phyloP scores from a whole-genome alignment of 1,140 invertebrate species.

The Eulimnadia texana region DNA sequence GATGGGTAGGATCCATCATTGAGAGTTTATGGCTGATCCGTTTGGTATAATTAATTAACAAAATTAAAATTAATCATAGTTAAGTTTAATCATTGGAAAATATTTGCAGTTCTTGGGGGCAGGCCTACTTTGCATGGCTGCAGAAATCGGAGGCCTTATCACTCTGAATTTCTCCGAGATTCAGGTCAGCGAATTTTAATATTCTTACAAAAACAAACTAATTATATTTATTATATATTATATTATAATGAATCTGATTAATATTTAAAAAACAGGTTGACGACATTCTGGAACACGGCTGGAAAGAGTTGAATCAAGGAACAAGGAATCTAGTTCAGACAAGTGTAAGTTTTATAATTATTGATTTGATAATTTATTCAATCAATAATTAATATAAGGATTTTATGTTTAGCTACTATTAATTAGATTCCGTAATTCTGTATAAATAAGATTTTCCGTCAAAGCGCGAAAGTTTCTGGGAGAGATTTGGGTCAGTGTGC shows the following conservation, averaged over 20 bases:
- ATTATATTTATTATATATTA: too few species aligned
- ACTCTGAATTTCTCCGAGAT: constrained; percentile 28
- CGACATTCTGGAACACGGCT: constrained; percentile 30
- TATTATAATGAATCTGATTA: too few species aligned
- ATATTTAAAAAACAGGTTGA: constrained; percentile 24
- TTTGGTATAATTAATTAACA: constrained; percentile 21
- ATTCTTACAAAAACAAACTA: too few species aligned
- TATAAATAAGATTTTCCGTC: too few species aligned
- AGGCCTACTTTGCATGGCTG: constrained; percentile 27
- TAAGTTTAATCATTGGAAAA: not conserved
- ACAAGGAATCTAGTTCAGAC: constrained; percentile 31
- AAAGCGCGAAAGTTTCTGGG: too few species aligned
- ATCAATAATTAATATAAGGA: not conserved
- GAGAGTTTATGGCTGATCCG: constrained; percentile 26
- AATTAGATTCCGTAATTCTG: too few species aligned
- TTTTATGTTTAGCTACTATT: too few species aligned
- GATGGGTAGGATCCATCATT: constrained; percentile 28
- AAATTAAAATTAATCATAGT: not conserved
- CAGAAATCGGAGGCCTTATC: constrained; percentile 30
- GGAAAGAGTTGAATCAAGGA: constrained; percentile 32
- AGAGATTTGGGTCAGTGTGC: too few species aligned
- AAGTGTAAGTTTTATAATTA: constrained; percentile 25
- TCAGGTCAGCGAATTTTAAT: too few species aligned
- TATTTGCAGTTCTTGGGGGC: constrained; percentile 27
- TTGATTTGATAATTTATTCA: not conserved